Base-by-base conservation (phyloP, 2,888 invertebrate species). In the Asteroscopus sphinx region DNA sequence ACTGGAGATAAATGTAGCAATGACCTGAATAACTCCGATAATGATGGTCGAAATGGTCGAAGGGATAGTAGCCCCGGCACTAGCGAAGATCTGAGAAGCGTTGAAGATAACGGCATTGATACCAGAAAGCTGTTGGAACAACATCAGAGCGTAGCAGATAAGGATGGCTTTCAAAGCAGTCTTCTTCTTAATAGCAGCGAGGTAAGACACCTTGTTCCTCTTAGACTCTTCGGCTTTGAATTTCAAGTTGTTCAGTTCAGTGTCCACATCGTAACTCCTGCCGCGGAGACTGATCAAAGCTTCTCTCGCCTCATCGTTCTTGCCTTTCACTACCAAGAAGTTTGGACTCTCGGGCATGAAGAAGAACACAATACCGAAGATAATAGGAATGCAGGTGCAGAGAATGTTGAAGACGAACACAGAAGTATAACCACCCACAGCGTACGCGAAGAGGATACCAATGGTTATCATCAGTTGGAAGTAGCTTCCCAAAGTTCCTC, bases 281-380 rank as follows among this genome's bases (percentile, higher is more conserved):
- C 98, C 98, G n/a, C 98, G 95, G 15, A 99, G 92, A 89, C 95
- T 96, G 61, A 95, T 89, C 67, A 98, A 88, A 0, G 98, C 95
- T 39, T 95, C 92, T 5, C 95, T 91, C 0, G 98, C 98, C 47
- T 95, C 96, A 0, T 95, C 95, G 16, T 95, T 90, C 35, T 95
- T 94, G 5, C 95, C 95, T 80, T 96, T 96, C 41, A 95, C 94
- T 65, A 97, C 94, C 69, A 96, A 93, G 83, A 95, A 97, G 25
- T 96, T 95, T 0, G 99, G 98, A 3, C 97, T 96, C 88, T 99
- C 99, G 0, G 98, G 99, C 96, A 98, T 97, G 75, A 97, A 96
- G 77, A 97, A 95, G 88, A 98, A 97, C 1, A 96, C 90, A 0
- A 94, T 74, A 0, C 96, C 96, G 73, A 97, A 97, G 4, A 97